Evolutionary conservation across 2,113 vertebrate genomes (phyloP).

Genomic region (Prionailurus viverrinus): DNA sequence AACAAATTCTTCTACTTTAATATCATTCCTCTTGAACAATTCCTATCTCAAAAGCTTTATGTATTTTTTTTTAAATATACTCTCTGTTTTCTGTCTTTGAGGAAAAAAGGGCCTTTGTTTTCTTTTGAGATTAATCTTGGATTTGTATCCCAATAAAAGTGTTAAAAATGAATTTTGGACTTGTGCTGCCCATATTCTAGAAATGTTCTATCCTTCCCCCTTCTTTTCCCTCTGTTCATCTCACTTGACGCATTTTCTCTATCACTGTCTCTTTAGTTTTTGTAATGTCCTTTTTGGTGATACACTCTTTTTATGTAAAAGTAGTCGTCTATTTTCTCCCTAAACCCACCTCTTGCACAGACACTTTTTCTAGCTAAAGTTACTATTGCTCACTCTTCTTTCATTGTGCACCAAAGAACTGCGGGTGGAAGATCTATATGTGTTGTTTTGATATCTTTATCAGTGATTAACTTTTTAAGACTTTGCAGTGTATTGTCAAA

Average conservation of each 20-base stretch:
- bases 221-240: neutral
- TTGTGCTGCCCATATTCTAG: neutral
- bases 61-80: neutral
- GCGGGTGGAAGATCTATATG: no score
- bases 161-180: neutral
- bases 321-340: neutral
- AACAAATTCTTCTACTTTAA: neutral
- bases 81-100: neutral
- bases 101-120: neutral
- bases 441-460: neutral
- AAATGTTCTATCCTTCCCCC: rapidly evolving
- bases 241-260: neutral
- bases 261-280: neutral
- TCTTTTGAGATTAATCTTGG: neutral
- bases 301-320: neutral
- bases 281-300: neutral
- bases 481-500: neutral
- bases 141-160: neutral
- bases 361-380: neutral
- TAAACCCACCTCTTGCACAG: neutral
- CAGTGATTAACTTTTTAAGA: neutral
- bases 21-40: neutral
- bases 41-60: neutral
- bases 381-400: neutral
- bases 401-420: neutral